These are phyloP conservation scores for Neelides folsomi DNA, from an alignment of 2,888 invertebrate species.

Conservation along the genomic window DNA sequence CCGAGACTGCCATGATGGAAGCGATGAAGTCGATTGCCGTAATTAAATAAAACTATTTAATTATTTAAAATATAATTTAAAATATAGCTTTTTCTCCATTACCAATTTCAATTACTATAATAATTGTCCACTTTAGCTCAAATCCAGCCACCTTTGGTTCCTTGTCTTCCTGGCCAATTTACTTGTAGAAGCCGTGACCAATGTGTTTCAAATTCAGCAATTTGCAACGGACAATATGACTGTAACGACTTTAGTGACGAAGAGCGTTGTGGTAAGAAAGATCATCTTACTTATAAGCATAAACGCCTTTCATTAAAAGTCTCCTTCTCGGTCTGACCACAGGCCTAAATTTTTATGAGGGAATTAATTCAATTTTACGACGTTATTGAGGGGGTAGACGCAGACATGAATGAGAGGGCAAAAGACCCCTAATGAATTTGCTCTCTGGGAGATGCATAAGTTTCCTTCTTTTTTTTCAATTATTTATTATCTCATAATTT, in stretches of 20 bases:
- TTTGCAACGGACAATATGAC: slow-evolving; percentile 42
- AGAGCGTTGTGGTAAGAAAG: slow-evolving; percentile 35
- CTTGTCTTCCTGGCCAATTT: slow-evolving; percentile 38
- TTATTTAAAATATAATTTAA: slow-evolving; percentile 1
- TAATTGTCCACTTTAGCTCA: background rate
- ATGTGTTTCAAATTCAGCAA: slow-evolving; percentile 39
- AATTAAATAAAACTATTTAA: background rate
- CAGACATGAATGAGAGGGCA: background rate
- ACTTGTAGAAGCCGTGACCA: slow-evolving; percentile 37
- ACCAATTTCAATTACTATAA: background rate
- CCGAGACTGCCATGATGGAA: slow-evolving; percentile 38
- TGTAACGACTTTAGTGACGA: slow-evolving; percentile 39
- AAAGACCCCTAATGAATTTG: background rate
- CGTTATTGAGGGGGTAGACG: background rate
- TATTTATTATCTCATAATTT: background rate
- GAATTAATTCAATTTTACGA: background rate
- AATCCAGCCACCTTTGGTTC: slow-evolving; percentile 8
- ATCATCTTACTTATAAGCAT: slow-evolving; percentile 1
- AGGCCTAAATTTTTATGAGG: no score
- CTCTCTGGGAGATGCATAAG: background rate
- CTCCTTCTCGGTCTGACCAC: no score
- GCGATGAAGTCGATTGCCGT: slow-evolving; percentile 46
- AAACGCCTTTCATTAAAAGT: background rate
- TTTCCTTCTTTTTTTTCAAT: background rate
- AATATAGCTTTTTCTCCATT: background rate